Evolutionary conservation across 2,113 vertebrate species (phyloP), one percentile per base, ranked within the genome.

Genomic region (Pachycephala philippinensis): DNA sequence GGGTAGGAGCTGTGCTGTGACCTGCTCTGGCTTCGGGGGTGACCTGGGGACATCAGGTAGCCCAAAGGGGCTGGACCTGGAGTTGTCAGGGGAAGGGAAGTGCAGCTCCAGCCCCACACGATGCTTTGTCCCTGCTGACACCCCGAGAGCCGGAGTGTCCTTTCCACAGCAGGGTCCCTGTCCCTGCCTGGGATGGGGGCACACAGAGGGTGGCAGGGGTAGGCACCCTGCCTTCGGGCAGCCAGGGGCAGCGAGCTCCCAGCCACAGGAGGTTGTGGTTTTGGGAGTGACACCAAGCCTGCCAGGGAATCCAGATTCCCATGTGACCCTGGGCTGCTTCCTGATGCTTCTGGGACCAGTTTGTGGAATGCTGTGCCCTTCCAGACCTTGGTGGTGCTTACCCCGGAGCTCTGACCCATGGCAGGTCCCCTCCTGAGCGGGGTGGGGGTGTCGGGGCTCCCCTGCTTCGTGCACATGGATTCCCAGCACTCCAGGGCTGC

Each of bases 391-490:
- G 13, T 30, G 44, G 33, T 44, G 49, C 30, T 75, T 24, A 30
- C 8, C 19, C 26, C 1, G 1, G 75, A 42, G 26, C 60, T 87
- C 23, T 1, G 4, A 49, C 30, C 60, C 30, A 0, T 2, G 12
- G 11, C 28, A 3, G 1, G 50, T 40, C 53, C 45, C 2, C 5
- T 39, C 49, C 61, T 4, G 1, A 47, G 68, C 1, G 0, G 18
- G 17, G 11, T 27, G 28, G 39, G 57, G 35, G 6, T 76, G 69
- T 33, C 0, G 0, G 40, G 66, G 52, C 59, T 88, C 54, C 65
- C 63, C 26, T 61, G n/a, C 31, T 37, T 42, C 0, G 0, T 45
- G 28, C 42, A 49, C n/a, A n/a, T 15, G 39, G 3, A 1, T 8
- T 83, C 42, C 47, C 1, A 0, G 66, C 61, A 6, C 18, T 65